These are phyloP conservation scores for Thereva unica DNA, from an alignment of 2,888 invertebrate species.

Conservation along the genomic window DNA sequence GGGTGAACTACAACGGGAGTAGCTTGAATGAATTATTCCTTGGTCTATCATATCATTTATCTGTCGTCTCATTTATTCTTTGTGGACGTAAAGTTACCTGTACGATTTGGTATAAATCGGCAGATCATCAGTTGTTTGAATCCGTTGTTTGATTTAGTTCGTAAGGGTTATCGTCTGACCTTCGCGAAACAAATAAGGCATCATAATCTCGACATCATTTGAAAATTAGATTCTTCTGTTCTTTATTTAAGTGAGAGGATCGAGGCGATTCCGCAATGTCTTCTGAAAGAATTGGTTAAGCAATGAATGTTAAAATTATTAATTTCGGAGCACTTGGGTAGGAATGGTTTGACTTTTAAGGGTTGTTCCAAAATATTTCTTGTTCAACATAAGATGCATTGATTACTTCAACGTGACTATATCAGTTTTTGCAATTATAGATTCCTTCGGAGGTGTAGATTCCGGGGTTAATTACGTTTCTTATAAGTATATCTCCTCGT, in stretches of 20 bases:
- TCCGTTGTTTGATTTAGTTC: slow-evolving; percentile 39
- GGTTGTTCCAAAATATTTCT: too few relatives aligned
- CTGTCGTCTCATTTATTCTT: slow-evolving; percentile 45
- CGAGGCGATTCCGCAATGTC: slow-evolving; percentile 2
- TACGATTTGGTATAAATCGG: slow-evolving; percentile 43
- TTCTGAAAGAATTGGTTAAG: too few relatives aligned
- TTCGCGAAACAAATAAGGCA: slow-evolving; percentile 14
- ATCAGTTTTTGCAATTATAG: slow-evolving; percentile 32
- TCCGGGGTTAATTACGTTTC: slow-evolving; percentile 23
- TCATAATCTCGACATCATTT: slow-evolving; percentile 37
- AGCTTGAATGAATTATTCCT: slow-evolving; percentile 40
- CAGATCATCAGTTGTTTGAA: slow-evolving; percentile 40
- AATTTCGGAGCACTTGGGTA: slow-evolving; percentile 5
- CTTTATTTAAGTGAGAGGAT: slow-evolving; percentile 38
- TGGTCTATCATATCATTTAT: slow-evolving; percentile 40
- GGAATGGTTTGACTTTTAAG: too few relatives aligned
- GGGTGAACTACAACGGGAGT: slow-evolving; percentile 10
- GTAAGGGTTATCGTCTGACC: slow-evolving; percentile 32
- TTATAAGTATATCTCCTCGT: slow-evolving; percentile 35
- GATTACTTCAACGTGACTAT: too few relatives aligned
- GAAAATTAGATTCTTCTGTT: slow-evolving; percentile 37
- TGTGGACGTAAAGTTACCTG: slow-evolving; percentile 45
- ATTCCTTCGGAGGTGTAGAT: slow-evolving; percentile 36
- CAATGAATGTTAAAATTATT: background rate
- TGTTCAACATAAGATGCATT: too few relatives aligned